Conservation (phyloP, 2,888 invertebrate species). For the Pachliopta kotzebuea region DNA sequence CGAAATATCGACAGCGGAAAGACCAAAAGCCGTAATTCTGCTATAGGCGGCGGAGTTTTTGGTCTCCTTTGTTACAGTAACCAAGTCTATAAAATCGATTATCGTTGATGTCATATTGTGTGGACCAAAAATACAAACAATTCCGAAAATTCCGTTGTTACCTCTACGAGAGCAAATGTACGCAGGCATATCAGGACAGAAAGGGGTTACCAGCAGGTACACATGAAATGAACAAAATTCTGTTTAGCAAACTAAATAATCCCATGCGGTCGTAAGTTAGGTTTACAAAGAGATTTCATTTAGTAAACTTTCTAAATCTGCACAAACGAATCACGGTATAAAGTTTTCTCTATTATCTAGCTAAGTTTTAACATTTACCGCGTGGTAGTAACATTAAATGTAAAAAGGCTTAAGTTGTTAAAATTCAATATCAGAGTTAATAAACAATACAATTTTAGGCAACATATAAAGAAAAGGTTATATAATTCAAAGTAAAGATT, state of each 20-base stretch:
- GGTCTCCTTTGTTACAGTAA: no score
- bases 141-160: no score
- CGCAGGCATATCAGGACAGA: no score
- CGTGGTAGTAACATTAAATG: constrained; percentile 7
- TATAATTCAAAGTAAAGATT: no score
- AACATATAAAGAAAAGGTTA: not conserved
- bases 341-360: constrained; percentile 14
- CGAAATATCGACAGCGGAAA: no score
- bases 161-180: no score
- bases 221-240: not conserved
- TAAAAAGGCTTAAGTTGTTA: constrained; percentile 2
- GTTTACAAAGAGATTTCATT: constrained; percentile 24
- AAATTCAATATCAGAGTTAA: not conserved
- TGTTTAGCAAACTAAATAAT: constrained; percentile 19
- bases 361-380: constrained; percentile 13
- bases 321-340: constrained; percentile 10
- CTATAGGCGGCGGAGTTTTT: no score
- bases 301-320: constrained; percentile 24
- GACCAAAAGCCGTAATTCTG: no score
- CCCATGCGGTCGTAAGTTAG: constrained; percentile 12
- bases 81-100: no score
- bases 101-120: no score
- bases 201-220: no score
- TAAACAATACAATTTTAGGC: not conserved
- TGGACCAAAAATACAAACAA: no score